phyloP scores from a whole-genome alignment of 2,113 vertebrate species.

The Semicossyphus pulcher region DNA sequence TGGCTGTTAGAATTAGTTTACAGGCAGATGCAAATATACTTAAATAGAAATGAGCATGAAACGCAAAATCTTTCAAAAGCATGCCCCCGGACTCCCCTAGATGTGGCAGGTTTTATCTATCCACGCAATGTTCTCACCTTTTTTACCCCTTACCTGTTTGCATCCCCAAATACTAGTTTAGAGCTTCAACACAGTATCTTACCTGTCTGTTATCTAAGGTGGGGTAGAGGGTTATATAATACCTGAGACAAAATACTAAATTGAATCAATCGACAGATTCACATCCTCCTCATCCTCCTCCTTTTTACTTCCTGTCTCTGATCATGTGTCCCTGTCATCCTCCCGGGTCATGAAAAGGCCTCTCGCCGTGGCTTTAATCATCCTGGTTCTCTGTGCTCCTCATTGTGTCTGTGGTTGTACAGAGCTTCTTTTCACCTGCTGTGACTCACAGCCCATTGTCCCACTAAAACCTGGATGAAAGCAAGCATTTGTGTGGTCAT shows the following conservation, averaged over 20 bases:
- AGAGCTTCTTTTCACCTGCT: constrained; percentile 4
- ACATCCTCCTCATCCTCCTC: not conserved
- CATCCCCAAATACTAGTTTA: too few relatives aligned
- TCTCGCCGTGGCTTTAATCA: constrained; percentile 35
- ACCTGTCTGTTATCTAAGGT: not conserved
- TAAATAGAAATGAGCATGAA: too few relatives aligned
- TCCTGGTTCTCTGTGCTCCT: constrained; percentile 5
- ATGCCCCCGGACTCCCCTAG: too few relatives aligned
- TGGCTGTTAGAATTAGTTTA: too few relatives aligned
- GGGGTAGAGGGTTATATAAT: not conserved
- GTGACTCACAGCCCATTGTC: constrained; percentile 1
- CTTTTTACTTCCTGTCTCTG: not conserved
- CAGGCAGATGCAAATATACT: too few relatives aligned
- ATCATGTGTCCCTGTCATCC: not conserved
- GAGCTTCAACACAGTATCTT: too few relatives aligned
- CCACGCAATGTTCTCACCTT: too few relatives aligned
- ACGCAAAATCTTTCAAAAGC: too few relatives aligned
- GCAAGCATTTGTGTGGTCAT: constrained; percentile 10
- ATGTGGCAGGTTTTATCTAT: too few relatives aligned
- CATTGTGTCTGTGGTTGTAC: constrained; percentile 19
- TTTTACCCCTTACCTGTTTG: too few relatives aligned
- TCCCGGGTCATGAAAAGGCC: constrained; percentile 7
- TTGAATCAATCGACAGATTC: not conserved
- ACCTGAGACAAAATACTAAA: not conserved
- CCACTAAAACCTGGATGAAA: constrained; percentile 27